Percentiles rank a stretch among this genome's conserved stretches.
phyloP scores from a whole-genome alignment of 1,140 invertebrate species.

The Pollicipes pollicipes region DNA sequence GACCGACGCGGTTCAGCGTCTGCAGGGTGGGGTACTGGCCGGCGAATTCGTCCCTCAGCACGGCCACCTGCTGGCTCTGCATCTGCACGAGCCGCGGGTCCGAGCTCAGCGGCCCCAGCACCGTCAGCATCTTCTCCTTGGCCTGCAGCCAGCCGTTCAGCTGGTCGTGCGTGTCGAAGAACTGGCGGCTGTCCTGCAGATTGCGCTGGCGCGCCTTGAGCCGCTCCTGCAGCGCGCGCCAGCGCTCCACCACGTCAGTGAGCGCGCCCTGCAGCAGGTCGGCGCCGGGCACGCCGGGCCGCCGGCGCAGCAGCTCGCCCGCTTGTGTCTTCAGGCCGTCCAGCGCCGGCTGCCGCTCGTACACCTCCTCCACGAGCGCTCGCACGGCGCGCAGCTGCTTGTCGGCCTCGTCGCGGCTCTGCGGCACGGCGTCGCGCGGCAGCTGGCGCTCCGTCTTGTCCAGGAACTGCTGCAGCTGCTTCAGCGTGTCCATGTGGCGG shows the following conservation, averaged over 20 bases:
- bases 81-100: constrained; percentile 85
- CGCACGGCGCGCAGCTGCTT: constrained; percentile 71
- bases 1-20: constrained; percentile 17
- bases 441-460: constrained; percentile 54
- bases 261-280: constrained; percentile 58
- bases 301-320: constrained; percentile 62
- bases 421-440: constrained; percentile 37
- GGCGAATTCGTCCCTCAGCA: constrained; percentile 78
- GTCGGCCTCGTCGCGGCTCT: constrained; percentile 73
- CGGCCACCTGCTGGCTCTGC: constrained; percentile 83
- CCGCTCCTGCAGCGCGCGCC: constrained; percentile 65
- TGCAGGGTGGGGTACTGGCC: constrained; percentile 67
- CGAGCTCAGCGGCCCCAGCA: constrained; percentile 81
- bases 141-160: constrained; percentile 69
- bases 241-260: constrained; percentile 56
- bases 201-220: constrained; percentile 47
- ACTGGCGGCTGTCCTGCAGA: constrained; percentile 30
- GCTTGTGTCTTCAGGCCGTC: constrained; percentile 75
- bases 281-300: constrained; percentile 58
- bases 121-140: constrained; percentile 87
- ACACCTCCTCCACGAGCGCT: constrained; percentile 71
- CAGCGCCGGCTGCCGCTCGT: constrained; percentile 75
- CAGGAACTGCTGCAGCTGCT: constrained; percentile 60
- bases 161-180: constrained; percentile 72
- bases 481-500: constrained; percentile 57